Evolutionary conservation across 2,113 vertebrate species (phyloP).

Genomic region (Genyomyrus donnyi): DNA sequence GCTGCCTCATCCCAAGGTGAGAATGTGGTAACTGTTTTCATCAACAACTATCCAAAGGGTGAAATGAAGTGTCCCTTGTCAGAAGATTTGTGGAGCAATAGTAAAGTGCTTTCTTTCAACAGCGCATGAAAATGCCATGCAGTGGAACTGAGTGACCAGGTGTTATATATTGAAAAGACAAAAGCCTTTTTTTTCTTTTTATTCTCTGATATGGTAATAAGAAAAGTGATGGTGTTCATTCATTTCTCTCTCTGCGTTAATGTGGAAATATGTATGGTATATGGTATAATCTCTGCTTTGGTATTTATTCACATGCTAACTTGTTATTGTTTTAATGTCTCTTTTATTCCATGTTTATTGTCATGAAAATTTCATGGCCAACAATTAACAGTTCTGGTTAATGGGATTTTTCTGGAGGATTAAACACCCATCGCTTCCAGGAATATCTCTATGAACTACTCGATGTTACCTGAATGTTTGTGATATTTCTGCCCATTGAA

Average conservation of each 20-base stretch:
- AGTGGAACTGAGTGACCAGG: neutral
- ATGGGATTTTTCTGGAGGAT: neutral
- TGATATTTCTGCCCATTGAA: neutral
- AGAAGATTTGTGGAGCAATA: conserved; percentile 32
- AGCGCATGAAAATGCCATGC: conserved; percentile 15
- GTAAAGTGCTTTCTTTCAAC: conserved; percentile 21
- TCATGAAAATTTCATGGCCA: neutral
- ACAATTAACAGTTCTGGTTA: neutral
- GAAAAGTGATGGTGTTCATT: neutral
- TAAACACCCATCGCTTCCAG: neutral
- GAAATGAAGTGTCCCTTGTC: conserved; percentile 34
- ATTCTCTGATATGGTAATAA: neutral
- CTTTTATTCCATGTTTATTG: neutral
- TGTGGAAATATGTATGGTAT: neutral
- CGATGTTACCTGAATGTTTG: neutral
- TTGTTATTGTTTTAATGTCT: neutral
- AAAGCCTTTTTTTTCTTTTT: neutral
- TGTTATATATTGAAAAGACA: neutral
- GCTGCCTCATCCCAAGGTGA: conserved; percentile 46
- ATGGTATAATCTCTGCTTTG: neutral
- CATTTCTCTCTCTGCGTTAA: neutral
- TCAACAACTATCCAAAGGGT: conserved; percentile 43
- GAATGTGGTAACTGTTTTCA: conserved; percentile 49
- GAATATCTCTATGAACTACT: neutral
- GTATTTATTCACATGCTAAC: neutral